These are phyloP conservation scores for Chelonia mydas DNA, from an alignment of 2,797 vertebrate genomes.

Conservation along the genomic window DNA sequence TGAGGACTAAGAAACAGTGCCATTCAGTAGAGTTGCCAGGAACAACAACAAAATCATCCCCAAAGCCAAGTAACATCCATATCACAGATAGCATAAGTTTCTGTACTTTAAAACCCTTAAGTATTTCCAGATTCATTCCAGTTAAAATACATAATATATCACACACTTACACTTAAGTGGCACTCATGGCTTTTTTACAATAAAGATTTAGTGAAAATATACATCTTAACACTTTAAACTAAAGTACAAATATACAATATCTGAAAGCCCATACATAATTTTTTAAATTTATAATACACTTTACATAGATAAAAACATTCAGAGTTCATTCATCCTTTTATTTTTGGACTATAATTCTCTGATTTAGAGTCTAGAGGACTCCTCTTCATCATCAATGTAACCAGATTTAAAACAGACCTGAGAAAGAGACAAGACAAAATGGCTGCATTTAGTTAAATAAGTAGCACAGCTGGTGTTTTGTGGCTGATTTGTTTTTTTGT, in stretches of 20 bases:
- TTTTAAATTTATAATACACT: slow-evolving; percentile 89
- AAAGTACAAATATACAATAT: slow-evolving; percentile 95
- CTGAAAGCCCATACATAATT: slow-evolving; percentile 90
- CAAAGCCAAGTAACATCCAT: slow-evolving; percentile 38
- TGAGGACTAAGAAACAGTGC: slow-evolving; percentile 12
- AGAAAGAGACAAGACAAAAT: slow-evolving; percentile 45
- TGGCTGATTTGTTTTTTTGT: neutral
- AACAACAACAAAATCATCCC: slow-evolving; percentile 43
- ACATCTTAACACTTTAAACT: slow-evolving; percentile 88
- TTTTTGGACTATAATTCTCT: slow-evolving; percentile 76
- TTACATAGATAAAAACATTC: slow-evolving; percentile 89
- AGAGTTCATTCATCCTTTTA: slow-evolving; percentile 61
- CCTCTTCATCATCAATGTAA: slow-evolving; percentile 87
- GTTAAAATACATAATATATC: slow-evolving; percentile 53
- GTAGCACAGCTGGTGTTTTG: neutral
- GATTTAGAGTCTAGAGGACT: slow-evolving; percentile 86
- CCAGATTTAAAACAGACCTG: slow-evolving; percentile 91
- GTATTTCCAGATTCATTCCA: slow-evolving; percentile 83
- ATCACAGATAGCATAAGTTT: slow-evolving; percentile 78
- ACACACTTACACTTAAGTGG: slow-evolving; percentile 87
- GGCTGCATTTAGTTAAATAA: slow-evolving; percentile 28
- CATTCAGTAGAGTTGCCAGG: slow-evolving; percentile 1
- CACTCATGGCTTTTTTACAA: slow-evolving; percentile 91
- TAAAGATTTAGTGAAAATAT: slow-evolving; percentile 93
- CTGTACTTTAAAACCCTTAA: slow-evolving; percentile 83